Conservation (phyloP, 1,140 invertebrate species). For the Trichonephila clavata region DNA sequence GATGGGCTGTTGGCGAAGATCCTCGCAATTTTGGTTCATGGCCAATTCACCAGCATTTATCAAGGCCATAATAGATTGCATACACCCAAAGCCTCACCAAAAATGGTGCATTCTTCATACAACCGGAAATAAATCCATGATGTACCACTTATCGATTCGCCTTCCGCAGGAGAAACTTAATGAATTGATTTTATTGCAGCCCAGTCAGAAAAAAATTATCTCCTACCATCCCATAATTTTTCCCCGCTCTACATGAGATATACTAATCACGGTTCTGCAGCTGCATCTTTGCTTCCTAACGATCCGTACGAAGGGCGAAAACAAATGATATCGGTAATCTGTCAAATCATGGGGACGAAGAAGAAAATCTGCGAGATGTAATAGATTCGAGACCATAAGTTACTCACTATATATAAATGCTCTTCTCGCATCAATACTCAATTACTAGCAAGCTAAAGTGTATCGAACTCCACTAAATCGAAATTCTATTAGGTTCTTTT, state of each 20-base stretch:
- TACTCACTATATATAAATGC: conserved; percentile 55
- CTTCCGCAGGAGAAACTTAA: background rate
- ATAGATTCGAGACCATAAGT: conserved; percentile 66
- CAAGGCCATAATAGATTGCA: no score
- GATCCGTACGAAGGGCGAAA: background rate
- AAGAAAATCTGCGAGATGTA: conserved; percentile 40
- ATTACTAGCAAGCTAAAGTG: conserved; percentile 58
- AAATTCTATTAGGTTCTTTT: conserved; percentile 62
- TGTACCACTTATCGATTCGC: background rate
- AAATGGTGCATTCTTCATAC: background rate
- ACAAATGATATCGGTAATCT: conserved; percentile 66
- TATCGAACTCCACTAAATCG: conserved; percentile 61
- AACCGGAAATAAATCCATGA: background rate
- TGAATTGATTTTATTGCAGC: conserved; percentile 41
- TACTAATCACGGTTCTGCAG: conserved; percentile 43
- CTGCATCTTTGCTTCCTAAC: conserved; percentile 32
- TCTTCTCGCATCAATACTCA: conserved; percentile 63
- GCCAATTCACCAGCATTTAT: no score
- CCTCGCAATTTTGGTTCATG: no score
- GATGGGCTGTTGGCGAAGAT: no score
- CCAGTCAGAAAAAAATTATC: conserved; percentile 30
- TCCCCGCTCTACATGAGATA: background rate
- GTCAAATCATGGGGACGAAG: conserved; percentile 38
- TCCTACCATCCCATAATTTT: conserved; percentile 13
- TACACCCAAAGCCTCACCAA: no score